phyloP scores from a whole-genome alignment of 2,888 invertebrate genomes.

The Agrilus biguttatus region DNA sequence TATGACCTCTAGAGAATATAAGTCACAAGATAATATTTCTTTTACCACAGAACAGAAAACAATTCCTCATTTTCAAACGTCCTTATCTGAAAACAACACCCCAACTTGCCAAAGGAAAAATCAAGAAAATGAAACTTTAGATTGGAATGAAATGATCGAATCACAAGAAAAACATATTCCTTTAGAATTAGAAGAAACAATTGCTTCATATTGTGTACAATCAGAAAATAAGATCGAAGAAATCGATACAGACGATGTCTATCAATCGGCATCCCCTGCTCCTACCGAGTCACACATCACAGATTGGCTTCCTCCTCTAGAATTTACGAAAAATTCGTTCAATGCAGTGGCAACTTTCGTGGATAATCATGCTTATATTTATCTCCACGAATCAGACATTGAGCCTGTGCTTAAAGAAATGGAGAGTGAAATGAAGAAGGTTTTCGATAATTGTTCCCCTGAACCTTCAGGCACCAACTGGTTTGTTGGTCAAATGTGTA shows the following conservation, averaged over 20 bases:
- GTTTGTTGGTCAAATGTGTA: slow-evolving; percentile 50
- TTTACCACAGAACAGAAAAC: too few relatives aligned
- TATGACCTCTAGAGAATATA: too few relatives aligned
- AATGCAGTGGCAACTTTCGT: slow-evolving; percentile 48
- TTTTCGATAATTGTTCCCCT: slow-evolving; percentile 31
- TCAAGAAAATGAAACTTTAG: background rate
- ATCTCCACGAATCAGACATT: slow-evolving; percentile 25
- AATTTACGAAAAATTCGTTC: slow-evolving; percentile 38
- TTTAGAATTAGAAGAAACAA: too few relatives aligned
- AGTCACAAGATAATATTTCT: too few relatives aligned
- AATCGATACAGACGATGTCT: too few relatives aligned
- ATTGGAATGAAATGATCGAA: slow-evolving; percentile 7
- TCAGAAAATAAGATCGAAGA: too few relatives aligned
- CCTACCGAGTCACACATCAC: slow-evolving; percentile 17
- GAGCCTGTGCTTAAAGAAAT: slow-evolving; percentile 16
- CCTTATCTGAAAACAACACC: too few relatives aligned
- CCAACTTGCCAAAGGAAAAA: too few relatives aligned
- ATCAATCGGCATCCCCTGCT: too few relatives aligned
- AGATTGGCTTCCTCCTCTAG: slow-evolving; percentile 46
- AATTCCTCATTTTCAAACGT: too few relatives aligned
- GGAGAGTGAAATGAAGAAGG: slow-evolving; percentile 20
- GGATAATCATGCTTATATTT: slow-evolving; percentile 33
- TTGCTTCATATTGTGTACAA: too few relatives aligned
- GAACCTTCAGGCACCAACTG: slow-evolving; percentile 32
- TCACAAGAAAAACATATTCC: slow-evolving; percentile 11